Conservation (phyloP, 2,113 vertebrate genomes). For the Marmota flaviventris region DNA sequence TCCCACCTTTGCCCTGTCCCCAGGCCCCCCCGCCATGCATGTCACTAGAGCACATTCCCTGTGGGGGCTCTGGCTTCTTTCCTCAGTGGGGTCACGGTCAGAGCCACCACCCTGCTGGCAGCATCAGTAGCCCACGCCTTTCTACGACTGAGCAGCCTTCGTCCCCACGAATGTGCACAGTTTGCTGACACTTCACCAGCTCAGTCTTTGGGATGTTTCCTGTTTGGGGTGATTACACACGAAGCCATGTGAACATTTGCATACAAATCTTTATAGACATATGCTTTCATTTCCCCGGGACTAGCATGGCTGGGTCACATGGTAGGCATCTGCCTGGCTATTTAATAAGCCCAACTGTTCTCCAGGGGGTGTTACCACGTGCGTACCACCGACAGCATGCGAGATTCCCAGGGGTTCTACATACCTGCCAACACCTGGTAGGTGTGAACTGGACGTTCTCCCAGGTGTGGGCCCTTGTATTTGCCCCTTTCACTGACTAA, state of each 20-base stretch:
- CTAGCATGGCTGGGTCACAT: not conserved
- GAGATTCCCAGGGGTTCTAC: not conserved
- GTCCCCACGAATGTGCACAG: accelerated
- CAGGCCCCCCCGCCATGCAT: too few species aligned
- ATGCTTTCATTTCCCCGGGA: not conserved
- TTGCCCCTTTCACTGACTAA: not conserved
- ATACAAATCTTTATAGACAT: not conserved
- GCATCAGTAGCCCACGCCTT: too few species aligned
- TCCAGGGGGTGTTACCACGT: not conserved
- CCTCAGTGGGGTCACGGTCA: too few species aligned
- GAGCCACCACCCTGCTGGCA: not conserved
- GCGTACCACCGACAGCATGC: accelerated
- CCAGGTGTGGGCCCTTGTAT: accelerated
- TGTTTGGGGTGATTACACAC: not conserved
- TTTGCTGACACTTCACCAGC: not conserved
- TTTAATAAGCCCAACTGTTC: not conserved
- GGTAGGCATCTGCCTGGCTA: not conserved
- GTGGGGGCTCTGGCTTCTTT: not conserved
- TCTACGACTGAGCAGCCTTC: not conserved
- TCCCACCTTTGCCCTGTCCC: not conserved
- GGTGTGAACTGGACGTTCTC: too few species aligned
- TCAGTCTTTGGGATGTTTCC: not conserved
- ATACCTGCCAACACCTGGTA: accelerated
- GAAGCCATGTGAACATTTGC: not conserved
- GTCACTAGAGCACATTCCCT: not conserved